Conservation (phyloP, 2,113 vertebrate species). For the Pterocles orientalis region DNA sequence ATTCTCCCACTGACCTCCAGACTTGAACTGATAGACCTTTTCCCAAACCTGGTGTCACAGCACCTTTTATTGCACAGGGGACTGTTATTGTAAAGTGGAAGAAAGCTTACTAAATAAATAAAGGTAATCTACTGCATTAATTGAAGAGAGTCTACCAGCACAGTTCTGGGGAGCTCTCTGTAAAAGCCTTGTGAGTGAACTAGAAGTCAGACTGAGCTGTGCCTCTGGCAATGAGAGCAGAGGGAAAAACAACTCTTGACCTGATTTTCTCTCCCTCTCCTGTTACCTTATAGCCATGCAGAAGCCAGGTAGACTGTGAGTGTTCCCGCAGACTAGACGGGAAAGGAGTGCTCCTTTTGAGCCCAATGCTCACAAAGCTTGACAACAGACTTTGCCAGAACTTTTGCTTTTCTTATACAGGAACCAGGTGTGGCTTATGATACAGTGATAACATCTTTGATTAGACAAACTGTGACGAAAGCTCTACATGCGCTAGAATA, state of each 20-base stretch:
- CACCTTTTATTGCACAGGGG: background rate
- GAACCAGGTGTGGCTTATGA: constrained; percentile 43
- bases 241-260: constrained; percentile 44
- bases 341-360: background rate
- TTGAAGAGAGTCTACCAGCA: background rate
- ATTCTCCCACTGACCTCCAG: background rate
- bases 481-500: background rate
- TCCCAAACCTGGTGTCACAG: background rate
- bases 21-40: background rate
- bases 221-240: constrained; percentile 11
- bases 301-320: constrained; percentile 14
- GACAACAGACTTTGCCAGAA: constrained; percentile 15
- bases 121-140: background rate
- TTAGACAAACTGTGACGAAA: constrained; percentile 15
- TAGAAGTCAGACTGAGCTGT: background rate
- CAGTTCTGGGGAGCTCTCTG: background rate
- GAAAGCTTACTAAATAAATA: background rate
- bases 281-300: background rate
- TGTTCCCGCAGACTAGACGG: background rate
- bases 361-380: constrained; percentile 5
- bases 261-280: constrained; percentile 41
- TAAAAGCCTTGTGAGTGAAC: background rate
- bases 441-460: constrained; percentile 47
- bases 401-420: constrained; percentile 31
- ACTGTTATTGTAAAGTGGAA: background rate